Conservation (phyloP, 2,797 vertebrate genomes). For the Pterois miles region DNA sequence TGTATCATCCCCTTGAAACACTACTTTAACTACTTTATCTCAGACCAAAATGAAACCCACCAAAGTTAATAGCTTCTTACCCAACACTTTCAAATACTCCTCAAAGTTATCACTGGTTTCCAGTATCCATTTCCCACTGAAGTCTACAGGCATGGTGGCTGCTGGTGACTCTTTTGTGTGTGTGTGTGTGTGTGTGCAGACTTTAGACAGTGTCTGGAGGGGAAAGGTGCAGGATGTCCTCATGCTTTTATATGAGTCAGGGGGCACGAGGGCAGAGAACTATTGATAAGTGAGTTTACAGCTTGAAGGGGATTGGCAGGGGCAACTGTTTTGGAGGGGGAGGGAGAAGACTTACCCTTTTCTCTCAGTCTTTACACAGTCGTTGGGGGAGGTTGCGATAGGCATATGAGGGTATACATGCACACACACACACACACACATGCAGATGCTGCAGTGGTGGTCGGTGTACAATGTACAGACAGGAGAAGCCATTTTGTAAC, state of each 20-base stretch:
- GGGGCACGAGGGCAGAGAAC: constrained; percentile 59
- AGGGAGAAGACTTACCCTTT: not conserved
- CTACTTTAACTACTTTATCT: not conserved
- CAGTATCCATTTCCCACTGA: constrained; percentile 92
- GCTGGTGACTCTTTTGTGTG: constrained; percentile 21
- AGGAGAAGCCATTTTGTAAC: constrained; percentile 41
- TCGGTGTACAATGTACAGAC: constrained; percentile 41
- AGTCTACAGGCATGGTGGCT: constrained; percentile 87
- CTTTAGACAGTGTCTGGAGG: constrained; percentile 41
- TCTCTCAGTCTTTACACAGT: constrained; percentile 1
- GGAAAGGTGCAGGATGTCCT: constrained; percentile 38
- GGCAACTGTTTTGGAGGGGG: constrained; percentile 29
- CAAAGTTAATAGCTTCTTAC: constrained; percentile 78
- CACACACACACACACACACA: not conserved
- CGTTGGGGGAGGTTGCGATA: not conserved
- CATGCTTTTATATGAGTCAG: constrained; percentile 46
- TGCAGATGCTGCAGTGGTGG: not conserved
- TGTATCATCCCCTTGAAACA: not conserved
- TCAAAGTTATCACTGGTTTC: constrained; percentile 90
- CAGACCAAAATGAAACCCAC: not conserved
- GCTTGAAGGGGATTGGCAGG: constrained; percentile 51
- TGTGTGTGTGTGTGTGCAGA: constrained; percentile 18
- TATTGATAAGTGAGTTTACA: constrained; percentile 70
- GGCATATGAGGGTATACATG: not conserved
- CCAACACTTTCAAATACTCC: constrained; percentile 90